Base-by-base conservation (phyloP, 2,797 vertebrate genomes). In the Sebastes variabilis region DNA sequence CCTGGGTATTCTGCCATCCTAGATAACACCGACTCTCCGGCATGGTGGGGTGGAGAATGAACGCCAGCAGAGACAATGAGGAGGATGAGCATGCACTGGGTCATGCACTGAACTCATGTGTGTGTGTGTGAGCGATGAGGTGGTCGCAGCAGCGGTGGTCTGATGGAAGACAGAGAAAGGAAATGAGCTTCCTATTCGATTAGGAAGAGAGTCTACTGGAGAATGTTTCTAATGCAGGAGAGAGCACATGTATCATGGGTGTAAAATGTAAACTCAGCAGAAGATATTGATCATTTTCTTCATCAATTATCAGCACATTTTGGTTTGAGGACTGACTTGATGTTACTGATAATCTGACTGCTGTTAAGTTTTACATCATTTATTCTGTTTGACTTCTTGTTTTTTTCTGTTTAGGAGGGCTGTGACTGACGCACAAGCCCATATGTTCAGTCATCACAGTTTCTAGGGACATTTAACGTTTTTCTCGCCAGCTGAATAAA, bases 1-100 rank as follows among this genome's bases (percentile, higher is more conserved):
- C 90, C 83, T 86, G 87, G 83, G 88, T 90, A 84, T 89, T 88
- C 87, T 93, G 89, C 82, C 92, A 92, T 90, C 85, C 83, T 61
- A 91, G 89, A 92, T 93, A 93, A 92, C 82, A 82, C 84, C 4
- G 25, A 86, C 77, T 87, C 84, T 80, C 62, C 54, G 67, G 82
- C 81, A 67, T 83, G 72, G 76, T 83, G 84, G 83, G 80, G 71
- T 80, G 80, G 79, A 81, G 88, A 87, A 88, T 85, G 74, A 88
- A 79, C 22, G n/a, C 72, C 72, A 71, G 34, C 78, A 82, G 80
- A 91, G 79, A 89, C 85, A 81, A 87, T 81, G 81, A 77, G 38
- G 64, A 79, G 66, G 49, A 66, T 30, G 75, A 81, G 74, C 4
- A 14, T 83, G 80, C 71, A 70, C 62, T 30, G 65, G 81, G 84